phyloP scores from a whole-genome alignment of 1,140 invertebrate genomes.

The Hypsibius dujardini region DNA sequence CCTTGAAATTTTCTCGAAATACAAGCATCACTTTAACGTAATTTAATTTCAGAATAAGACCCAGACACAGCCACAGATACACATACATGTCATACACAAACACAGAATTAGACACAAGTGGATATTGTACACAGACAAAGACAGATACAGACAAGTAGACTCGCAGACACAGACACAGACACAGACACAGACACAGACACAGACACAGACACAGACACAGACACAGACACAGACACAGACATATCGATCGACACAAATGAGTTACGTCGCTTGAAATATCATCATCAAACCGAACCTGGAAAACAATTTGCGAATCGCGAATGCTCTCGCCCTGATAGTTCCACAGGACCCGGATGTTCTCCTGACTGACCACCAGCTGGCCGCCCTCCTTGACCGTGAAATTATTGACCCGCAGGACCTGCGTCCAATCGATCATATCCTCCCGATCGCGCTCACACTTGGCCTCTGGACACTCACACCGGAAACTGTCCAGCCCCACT shows the following conservation, averaged over 20 bases:
- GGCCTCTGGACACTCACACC: conserved; percentile 25
- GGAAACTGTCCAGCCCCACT: conserved; percentile 24
- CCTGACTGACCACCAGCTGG: conserved; percentile 24
- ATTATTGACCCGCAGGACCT: conserved; percentile 26
- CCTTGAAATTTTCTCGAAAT: no score
- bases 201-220: no score
- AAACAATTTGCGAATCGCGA: conserved; percentile 29
- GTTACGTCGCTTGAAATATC: no score
- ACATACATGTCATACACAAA: no score
- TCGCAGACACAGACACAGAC: no score
- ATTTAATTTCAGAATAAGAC: no score
- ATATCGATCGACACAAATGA: no score
- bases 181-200: no score
- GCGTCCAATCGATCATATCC: conserved; percentile 16
- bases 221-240: no score
- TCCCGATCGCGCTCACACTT: conserved; percentile 2
- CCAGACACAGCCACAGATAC: no score
- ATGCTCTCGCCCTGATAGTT: conserved; percentile 27
- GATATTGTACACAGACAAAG: background rate
- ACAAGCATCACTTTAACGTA: no score
- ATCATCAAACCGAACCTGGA: conserved; percentile 25
- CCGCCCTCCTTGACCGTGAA: conserved; percentile 28
- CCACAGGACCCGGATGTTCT: conserved; percentile 29
- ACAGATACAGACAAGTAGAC: no score
- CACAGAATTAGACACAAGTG: background rate